Evolutionary conservation across 2,888 invertebrate genomes (phyloP).

Genomic region (Cephus nigrinus): DNA sequence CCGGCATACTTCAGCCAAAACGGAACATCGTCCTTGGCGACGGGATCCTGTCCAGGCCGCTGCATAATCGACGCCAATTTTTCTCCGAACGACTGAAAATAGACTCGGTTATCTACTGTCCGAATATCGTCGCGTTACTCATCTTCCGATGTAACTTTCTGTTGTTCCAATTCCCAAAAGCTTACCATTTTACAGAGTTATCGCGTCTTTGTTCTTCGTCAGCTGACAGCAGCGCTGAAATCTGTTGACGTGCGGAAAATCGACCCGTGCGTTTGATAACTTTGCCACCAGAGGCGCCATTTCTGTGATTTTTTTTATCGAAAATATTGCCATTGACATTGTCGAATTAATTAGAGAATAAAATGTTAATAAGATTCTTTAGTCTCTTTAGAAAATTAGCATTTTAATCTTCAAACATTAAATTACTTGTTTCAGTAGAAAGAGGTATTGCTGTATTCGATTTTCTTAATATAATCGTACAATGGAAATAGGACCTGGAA

Average conservation of each 20-base stretch:
- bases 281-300: background rate
- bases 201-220: constrained; percentile 29
- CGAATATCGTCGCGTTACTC: background rate
- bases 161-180: background rate
- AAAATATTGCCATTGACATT: background rate
- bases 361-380: background rate
- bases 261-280: constrained; percentile 35
- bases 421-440: background rate
- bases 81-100: constrained; percentile 79
- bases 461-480: background rate
- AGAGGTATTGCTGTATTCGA: background rate
- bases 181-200: constrained; percentile 42
- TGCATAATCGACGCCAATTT: constrained; percentile 84
- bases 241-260: constrained; percentile 48
- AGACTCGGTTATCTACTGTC: background rate
- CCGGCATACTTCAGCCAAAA: constrained; percentile 92
- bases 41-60: constrained; percentile 82
- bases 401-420: background rate
- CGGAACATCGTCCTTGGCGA: constrained; percentile 83
- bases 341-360: background rate
- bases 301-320: background rate
- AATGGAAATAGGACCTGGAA: background rate
- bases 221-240: constrained; percentile 43
- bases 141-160: background rate
- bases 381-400: background rate